Conservation (phyloP, 1,140 invertebrate genomes). For the Diachasma alloeum region DNA sequence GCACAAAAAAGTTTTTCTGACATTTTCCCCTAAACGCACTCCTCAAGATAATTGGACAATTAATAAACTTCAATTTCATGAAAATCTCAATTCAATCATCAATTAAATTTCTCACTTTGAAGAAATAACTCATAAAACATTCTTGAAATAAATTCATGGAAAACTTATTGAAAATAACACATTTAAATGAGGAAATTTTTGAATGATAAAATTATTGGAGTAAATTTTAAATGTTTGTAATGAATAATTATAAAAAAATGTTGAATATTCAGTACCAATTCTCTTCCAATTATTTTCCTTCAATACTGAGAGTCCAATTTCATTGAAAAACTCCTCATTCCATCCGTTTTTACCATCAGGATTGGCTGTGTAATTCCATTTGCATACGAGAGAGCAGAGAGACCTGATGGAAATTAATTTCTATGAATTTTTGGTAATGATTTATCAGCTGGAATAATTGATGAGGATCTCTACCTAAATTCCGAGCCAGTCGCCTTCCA, state of each 20-base stretch:
- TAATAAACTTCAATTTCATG: too few species aligned
- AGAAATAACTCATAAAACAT: too few species aligned
- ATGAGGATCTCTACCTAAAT: constrained; percentile 65
- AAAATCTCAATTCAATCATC: too few species aligned
- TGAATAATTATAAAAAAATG: not conserved
- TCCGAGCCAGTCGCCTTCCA: constrained; percentile 86
- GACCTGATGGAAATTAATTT: constrained; percentile 69
- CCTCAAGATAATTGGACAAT: too few species aligned
- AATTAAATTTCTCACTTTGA: too few species aligned
- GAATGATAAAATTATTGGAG: constrained; percentile 9
- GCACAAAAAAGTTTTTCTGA: too few species aligned
- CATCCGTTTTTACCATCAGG: constrained; percentile 71
- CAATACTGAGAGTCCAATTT: constrained; percentile 82
- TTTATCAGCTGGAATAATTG: too few species aligned
- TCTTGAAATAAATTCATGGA: too few species aligned
- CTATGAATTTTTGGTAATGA: too few species aligned
- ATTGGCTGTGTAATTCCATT: constrained; percentile 88
- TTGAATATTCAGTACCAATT: constrained; percentile 71
- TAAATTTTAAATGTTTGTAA: not conserved
- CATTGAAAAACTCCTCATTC: constrained; percentile 77
- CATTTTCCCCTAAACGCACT: too few species aligned
- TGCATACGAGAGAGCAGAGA: constrained; percentile 91
- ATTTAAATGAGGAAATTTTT: too few species aligned
- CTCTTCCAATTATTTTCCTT: constrained; percentile 73
- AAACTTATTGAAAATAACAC: too few species aligned